phyloP scores from a whole-genome alignment of 2,888 invertebrate species.

The Dolichopus griseipennis region DNA sequence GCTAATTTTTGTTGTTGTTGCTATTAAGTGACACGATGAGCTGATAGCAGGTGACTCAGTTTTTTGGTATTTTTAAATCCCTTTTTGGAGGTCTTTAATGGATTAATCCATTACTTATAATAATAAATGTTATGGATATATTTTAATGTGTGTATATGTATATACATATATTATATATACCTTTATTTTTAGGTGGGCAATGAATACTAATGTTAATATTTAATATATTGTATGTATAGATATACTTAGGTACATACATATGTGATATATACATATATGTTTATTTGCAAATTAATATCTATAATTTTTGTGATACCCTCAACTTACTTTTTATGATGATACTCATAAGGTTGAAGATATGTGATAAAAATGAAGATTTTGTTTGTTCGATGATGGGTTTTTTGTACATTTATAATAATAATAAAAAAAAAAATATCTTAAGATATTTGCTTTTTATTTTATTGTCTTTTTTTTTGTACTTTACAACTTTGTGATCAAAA shows the following conservation, averaged over 20 bases:
- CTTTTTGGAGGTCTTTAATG: constrained; percentile 6
- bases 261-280: not conserved
- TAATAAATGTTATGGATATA: not conserved
- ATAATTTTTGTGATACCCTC: not conserved
- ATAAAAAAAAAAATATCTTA: not conserved
- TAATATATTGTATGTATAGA: not conserved
- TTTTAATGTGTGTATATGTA: not conserved
- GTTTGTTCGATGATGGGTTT: not conserved
- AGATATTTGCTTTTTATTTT: constrained; percentile 1
- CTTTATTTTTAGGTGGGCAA: not conserved
- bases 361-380: not conserved
- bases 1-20: not conserved
- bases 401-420: too few species aligned
- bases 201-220: not conserved
- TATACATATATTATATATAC: not conserved
- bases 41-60: not conserved
- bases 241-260: not conserved
- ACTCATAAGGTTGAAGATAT: not conserved
- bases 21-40: constrained; percentile 1
- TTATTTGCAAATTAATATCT: not conserved
- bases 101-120: constrained; percentile 1
- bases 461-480: not conserved
- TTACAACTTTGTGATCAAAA: not conserved
- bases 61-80: constrained; percentile 4
- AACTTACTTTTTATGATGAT: not conserved